Percentiles rank a stretch among this genome's conserved stretches.
phyloP scores from a whole-genome alignment of 2,113 vertebrate genomes.

The Zootoca vivipara region DNA sequence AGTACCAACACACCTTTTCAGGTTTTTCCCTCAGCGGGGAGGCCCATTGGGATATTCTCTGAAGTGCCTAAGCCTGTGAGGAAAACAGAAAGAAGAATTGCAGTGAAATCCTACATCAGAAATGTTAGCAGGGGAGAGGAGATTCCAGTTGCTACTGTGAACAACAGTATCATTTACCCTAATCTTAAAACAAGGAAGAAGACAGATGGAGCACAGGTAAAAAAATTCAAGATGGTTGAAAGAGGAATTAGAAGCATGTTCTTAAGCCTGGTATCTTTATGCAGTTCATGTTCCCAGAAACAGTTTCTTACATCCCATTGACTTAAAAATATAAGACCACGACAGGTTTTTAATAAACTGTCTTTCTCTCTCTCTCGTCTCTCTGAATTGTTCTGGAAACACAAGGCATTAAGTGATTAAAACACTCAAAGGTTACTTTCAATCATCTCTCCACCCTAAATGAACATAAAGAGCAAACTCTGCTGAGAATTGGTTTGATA shows the following conservation, averaged over 20 bases:
- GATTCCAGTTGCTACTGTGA: slow-evolving; percentile 14
- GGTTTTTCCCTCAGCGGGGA: slow-evolving; percentile 34
- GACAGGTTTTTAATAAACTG: slow-evolving; percentile 3
- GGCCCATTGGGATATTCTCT: slow-evolving; percentile 38
- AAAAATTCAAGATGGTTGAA: neutral
- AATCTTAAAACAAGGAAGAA: neutral
- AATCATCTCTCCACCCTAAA: slow-evolving; percentile 27
- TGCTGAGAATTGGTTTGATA: slow-evolving; percentile 12
- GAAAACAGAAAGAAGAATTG: slow-evolving; percentile 20
- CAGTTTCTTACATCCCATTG: neutral
- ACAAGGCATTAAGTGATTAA: neutral
- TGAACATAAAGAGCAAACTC: slow-evolving; percentile 29
- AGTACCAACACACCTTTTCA: slow-evolving; percentile 46
- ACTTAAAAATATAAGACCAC: neutral
- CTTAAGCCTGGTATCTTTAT: slow-evolving; percentile 11
- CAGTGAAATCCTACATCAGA: slow-evolving; percentile 20
- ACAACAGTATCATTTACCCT: slow-evolving; percentile 13
- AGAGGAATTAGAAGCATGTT: neutral
- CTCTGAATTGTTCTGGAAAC: slow-evolving; percentile 46
- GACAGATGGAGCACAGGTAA: neutral
- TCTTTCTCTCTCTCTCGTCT: slow-evolving; percentile 5
- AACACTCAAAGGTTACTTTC: slow-evolving; percentile 41
- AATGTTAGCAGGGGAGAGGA: neutral
- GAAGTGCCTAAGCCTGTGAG: neutral
- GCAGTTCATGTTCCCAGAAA: neutral